Conservation (phyloP, 2,888 invertebrate species). For the Bruchidius siliquastri region DNA sequence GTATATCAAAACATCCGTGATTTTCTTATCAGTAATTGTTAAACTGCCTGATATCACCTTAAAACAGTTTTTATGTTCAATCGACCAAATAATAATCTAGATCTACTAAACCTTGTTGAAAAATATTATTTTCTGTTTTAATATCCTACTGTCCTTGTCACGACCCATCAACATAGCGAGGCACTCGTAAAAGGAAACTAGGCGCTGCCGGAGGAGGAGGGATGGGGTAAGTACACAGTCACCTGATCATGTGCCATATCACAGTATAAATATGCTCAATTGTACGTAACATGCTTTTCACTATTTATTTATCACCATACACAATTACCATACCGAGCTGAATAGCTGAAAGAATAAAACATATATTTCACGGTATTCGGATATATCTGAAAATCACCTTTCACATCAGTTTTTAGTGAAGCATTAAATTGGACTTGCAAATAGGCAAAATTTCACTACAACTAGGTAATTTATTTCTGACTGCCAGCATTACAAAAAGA, state of each 20-base stretch:
- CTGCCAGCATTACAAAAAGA: too few relatives aligned
- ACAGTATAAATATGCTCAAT: slow-evolving; percentile 46
- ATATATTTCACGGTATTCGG: too few relatives aligned
- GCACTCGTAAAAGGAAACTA: slow-evolving; percentile 49
- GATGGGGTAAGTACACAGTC: slow-evolving; percentile 45
- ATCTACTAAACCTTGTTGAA: slow-evolving; percentile 5
- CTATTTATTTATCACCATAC: slow-evolving; percentile 2
- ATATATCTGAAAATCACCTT: too few relatives aligned
- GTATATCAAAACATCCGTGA: too few relatives aligned
- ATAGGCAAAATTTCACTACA: too few relatives aligned
- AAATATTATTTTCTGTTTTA: neutral
- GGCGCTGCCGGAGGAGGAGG: slow-evolving; percentile 42
- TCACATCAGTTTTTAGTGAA: too few relatives aligned
- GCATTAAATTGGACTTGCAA: too few relatives aligned
- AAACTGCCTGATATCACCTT: too few relatives aligned
- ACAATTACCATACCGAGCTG: neutral
- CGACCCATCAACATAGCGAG: slow-evolving; percentile 48
- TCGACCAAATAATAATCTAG: neutral
- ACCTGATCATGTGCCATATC: slow-evolving; percentile 50
- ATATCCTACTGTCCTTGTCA: slow-evolving; percentile 38
- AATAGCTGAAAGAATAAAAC: neutral
- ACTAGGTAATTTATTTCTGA: too few relatives aligned
- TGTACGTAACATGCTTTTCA: slow-evolving; percentile 37
- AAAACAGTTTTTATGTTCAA: too few relatives aligned
- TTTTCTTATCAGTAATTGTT: too few relatives aligned